phyloP scores from a whole-genome alignment of 2,113 vertebrate genomes.

The Sialia sialis region DNA sequence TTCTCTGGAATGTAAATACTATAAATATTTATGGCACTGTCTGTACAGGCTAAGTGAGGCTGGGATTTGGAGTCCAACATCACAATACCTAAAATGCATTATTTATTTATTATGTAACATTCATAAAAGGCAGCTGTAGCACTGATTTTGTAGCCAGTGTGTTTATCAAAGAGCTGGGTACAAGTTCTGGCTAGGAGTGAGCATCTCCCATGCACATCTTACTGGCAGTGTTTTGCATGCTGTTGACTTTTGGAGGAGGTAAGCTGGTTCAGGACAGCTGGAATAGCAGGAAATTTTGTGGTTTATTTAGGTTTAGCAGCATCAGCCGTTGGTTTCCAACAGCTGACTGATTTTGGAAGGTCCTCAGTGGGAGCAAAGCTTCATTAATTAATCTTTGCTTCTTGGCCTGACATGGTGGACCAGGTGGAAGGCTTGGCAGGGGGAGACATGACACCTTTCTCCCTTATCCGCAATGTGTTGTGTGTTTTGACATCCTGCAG shows the following conservation, averaged over 20 bases:
- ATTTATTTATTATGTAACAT: slow-evolving; percentile 16
- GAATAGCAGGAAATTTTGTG: background rate
- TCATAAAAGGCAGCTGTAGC: background rate
- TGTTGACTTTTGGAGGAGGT: background rate
- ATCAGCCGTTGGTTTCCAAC: background rate
- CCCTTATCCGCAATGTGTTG: background rate
- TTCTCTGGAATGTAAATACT: background rate
- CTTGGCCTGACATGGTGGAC: background rate
- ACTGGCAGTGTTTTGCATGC: background rate
- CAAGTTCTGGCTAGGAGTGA: background rate
- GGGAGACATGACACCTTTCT: accelerated
- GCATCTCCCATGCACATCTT: background rate
- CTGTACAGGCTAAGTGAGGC: background rate
- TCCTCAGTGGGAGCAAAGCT: background rate
- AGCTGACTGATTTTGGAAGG: background rate
- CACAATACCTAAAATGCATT: background rate
- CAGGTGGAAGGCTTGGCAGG: background rate
- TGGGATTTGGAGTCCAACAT: background rate
- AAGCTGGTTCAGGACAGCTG: background rate
- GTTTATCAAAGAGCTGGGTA: background rate
- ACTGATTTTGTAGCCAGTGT: background rate
- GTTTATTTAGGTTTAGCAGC: background rate
- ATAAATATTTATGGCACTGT: background rate
- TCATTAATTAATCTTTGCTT: background rate
- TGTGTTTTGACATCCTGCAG: background rate